Evolutionary conservation across 2,797 vertebrate genomes (phyloP).

Genomic region (Echiichthys vipera): DNA sequence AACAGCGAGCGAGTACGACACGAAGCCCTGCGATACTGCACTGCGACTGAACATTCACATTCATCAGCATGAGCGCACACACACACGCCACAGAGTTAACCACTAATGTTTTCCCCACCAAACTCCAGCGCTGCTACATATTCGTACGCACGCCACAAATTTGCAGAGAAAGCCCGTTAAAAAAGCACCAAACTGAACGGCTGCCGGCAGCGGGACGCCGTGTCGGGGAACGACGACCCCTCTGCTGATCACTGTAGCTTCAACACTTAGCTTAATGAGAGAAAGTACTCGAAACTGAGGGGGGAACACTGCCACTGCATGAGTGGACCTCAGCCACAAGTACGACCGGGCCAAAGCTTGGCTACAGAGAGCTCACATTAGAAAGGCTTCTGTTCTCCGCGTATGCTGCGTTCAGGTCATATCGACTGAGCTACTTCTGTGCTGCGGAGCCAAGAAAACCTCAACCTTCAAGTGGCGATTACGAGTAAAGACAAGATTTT

Average conservation of each 20-base stretch:
- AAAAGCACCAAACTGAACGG: slow-evolving; percentile 54
- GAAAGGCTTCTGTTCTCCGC: slow-evolving; percentile 13
- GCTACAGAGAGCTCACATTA: slow-evolving; percentile 33
- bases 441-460: neutral
- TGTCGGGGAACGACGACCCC: neutral
- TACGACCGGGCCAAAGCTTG: slow-evolving; percentile 35
- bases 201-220: slow-evolving; percentile 22
- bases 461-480: slow-evolving; percentile 7
- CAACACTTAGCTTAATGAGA: slow-evolving; percentile 57
- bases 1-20: slow-evolving; percentile 39
- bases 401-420: slow-evolving; percentile 53
- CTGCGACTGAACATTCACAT: slow-evolving; percentile 59
- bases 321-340: slow-evolving; percentile 5
- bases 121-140: slow-evolving; percentile 42
- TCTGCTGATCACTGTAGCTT: slow-evolving; percentile 27
- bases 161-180: slow-evolving; percentile 43
- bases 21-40: slow-evolving; percentile 61
- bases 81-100: slow-evolving; percentile 36
- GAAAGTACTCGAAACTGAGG: neutral
- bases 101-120: slow-evolving; percentile 11
- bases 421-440: neutral
- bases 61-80: slow-evolving; percentile 54
- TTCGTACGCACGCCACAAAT: slow-evolving; percentile 44
- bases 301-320: neutral
- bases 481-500: slow-evolving; percentile 11